Percentiles rank a stretch among this genome's conserved stretches.
phyloP scores from a whole-genome alignment of 2,888 invertebrate genomes.

The Drosophila rellima region DNA sequence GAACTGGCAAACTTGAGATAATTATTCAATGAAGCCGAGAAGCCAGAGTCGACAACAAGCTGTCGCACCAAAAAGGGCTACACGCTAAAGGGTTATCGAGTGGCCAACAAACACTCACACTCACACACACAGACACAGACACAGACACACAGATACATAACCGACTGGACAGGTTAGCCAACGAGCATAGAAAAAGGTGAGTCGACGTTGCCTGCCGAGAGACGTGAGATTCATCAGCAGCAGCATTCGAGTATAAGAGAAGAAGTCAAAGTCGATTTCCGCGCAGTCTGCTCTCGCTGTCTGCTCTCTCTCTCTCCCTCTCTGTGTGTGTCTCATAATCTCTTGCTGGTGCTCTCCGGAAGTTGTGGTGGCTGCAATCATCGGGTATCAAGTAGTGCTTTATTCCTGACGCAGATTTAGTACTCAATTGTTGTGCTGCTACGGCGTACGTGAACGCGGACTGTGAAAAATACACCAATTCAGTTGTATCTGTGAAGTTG shows the following conservation, averaged over 20 bases:
- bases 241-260: constrained; percentile 55
- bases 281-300: constrained; percentile 48
- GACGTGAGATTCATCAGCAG: constrained; percentile 18
- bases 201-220: constrained; percentile 15
- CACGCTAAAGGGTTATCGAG: constrained; percentile 66
- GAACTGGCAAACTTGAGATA: constrained; percentile 75
- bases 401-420: constrained; percentile 81
- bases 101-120: constrained; percentile 35
- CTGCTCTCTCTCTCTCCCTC: constrained; percentile 5
- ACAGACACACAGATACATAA: constrained; percentile 8
- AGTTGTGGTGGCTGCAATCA: constrained; percentile 67
- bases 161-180: constrained; percentile 53
- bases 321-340: constrained; percentile 1
- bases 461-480: constrained; percentile 52
- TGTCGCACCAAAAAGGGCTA: constrained; percentile 54
- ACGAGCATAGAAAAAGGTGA: constrained; percentile 49
- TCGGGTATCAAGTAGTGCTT: constrained; percentile 38
- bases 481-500: constrained; percentile 27
- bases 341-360: constrained; percentile 52
- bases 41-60: constrained; percentile 40
- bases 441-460: constrained; percentile 83
- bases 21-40: constrained; percentile 76
- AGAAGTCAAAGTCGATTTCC: constrained; percentile 6
- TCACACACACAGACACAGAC: constrained; percentile 11
- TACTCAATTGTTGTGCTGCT: constrained; percentile 85